These are phyloP conservation scores for Onchidella celtica DNA, from an alignment of 2,888 invertebrate genomes.

Conservation along the genomic window DNA sequence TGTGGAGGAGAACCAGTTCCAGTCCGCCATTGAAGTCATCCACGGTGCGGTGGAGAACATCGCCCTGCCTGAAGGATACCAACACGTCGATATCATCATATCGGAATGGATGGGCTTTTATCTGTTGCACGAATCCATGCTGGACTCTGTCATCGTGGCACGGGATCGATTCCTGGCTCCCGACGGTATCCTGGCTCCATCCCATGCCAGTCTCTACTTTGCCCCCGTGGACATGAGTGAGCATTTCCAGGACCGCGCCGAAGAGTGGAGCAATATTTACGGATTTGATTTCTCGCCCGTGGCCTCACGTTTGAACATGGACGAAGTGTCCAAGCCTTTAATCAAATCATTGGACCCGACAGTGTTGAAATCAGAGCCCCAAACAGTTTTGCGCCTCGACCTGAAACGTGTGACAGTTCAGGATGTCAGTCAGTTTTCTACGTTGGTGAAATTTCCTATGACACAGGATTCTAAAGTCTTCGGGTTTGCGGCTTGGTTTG, in stretches of 20 bases:
- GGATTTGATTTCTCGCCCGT: constrained; percentile 77
- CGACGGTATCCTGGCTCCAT: constrained; percentile 75
- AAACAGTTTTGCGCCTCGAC: constrained; percentile 68
- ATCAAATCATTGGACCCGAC: constrained; percentile 62
- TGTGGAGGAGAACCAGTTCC: constrained; percentile 70
- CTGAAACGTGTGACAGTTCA: constrained; percentile 67
- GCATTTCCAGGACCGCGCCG: constrained; percentile 69
- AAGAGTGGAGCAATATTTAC: constrained; percentile 77
- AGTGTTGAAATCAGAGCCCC: constrained; percentile 67
- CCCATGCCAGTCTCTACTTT: constrained; percentile 70
- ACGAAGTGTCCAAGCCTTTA: constrained; percentile 65
- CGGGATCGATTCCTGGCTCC: constrained; percentile 74
- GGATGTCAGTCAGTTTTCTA: constrained; percentile 65
- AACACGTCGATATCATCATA: constrained; percentile 75
- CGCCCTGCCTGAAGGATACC: constrained; percentile 67
- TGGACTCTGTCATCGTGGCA: constrained; percentile 76
- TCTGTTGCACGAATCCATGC: constrained; percentile 79
- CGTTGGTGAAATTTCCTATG: constrained; percentile 66
- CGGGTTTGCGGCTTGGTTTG: constrained; percentile 79
- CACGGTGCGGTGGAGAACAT: constrained; percentile 73
- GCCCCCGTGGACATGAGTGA: constrained; percentile 75
- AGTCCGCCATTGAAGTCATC: constrained; percentile 70
- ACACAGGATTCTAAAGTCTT: constrained; percentile 65
- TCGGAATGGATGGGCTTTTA: constrained; percentile 81
- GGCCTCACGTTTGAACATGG: constrained; percentile 58